Evolutionary conservation across 2,113 vertebrate species (phyloP).

Genomic region (Oenanthe oenanthe): DNA sequence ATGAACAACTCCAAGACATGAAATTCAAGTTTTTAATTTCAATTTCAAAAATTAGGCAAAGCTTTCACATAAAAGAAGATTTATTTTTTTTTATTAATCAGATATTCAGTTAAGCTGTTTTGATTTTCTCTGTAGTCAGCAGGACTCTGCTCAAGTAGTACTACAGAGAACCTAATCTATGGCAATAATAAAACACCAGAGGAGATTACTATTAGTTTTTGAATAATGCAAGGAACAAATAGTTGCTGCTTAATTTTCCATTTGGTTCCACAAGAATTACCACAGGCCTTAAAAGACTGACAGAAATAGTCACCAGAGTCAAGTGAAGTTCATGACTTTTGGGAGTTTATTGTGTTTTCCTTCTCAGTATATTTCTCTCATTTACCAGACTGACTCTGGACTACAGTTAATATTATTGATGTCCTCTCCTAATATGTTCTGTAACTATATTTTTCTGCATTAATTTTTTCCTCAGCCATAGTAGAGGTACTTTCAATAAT

Average conservation of each 20-base stretch:
- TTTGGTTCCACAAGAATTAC: constrained; percentile 23
- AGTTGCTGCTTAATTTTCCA: not conserved
- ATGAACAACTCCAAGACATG: not conserved
- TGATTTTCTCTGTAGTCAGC: constrained; percentile 21
- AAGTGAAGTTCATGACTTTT: not conserved
- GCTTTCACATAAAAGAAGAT: not conserved
- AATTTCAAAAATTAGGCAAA: not conserved
- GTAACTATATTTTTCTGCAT: not conserved
- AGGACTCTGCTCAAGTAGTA: constrained; percentile 25
- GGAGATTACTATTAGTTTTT: constrained; percentile 17
- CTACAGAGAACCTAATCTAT: not conserved
- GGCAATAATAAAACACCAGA: not conserved
- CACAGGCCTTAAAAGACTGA: not conserved
- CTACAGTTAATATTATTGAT: not conserved
- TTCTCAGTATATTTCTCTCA: not conserved
- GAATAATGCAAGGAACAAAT: constrained; percentile 7
- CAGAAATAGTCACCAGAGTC: not conserved
- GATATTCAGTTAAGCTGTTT: not conserved
- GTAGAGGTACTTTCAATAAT: not conserved
- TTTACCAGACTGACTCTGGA: not conserved
- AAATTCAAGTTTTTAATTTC: not conserved
- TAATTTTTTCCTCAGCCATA: not conserved
- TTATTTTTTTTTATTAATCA: not conserved
- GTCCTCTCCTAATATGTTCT: not conserved
- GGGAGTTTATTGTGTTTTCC: not conserved